Evolutionary conservation across 2,888 invertebrate species (phyloP).

Genomic region (Altica lythri): DNA sequence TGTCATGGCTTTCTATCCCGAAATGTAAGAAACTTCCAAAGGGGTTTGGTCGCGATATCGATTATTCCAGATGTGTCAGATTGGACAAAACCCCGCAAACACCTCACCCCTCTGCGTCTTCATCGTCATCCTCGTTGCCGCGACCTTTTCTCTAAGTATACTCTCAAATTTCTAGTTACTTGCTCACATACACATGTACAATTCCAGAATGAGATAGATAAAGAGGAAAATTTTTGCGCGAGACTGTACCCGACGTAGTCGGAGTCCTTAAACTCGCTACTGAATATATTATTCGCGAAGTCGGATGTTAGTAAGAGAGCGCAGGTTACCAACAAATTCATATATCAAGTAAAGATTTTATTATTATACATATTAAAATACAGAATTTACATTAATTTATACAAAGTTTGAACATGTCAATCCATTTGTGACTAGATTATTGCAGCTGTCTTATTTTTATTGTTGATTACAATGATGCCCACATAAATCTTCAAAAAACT

Average conservation of each 20-base stretch:
- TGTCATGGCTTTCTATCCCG: constrained; percentile 3
- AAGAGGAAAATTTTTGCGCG: constrained; percentile 16
- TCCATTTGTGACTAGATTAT: no score
- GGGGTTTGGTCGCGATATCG: constrained; percentile 50
- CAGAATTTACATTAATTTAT: no score
- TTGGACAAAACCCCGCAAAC: constrained; percentile 23
- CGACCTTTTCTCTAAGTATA: constrained; percentile 41
- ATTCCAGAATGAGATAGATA: constrained; percentile 12
- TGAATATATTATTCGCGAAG: constrained; percentile 7
- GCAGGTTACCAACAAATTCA: neutral
- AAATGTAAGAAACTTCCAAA: constrained; percentile 22
- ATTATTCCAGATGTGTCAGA: constrained; percentile 52
- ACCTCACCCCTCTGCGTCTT: constrained; percentile 11
- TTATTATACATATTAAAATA: no score
- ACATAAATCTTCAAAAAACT: no score
- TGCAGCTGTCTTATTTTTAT: no score
- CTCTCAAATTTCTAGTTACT: constrained; percentile 22
- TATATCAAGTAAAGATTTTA: neutral
- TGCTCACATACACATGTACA: constrained; percentile 26
- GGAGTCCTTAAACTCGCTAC: neutral
- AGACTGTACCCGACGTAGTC: constrained; percentile 18
- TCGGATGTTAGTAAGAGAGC: neutral
- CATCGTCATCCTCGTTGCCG: constrained; percentile 18
- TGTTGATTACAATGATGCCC: no score
- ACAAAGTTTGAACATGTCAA: no score